Evolutionary conservation across 2,797 vertebrate genomes (phyloP).

Genomic region (Premnoplex brunnescens): DNA sequence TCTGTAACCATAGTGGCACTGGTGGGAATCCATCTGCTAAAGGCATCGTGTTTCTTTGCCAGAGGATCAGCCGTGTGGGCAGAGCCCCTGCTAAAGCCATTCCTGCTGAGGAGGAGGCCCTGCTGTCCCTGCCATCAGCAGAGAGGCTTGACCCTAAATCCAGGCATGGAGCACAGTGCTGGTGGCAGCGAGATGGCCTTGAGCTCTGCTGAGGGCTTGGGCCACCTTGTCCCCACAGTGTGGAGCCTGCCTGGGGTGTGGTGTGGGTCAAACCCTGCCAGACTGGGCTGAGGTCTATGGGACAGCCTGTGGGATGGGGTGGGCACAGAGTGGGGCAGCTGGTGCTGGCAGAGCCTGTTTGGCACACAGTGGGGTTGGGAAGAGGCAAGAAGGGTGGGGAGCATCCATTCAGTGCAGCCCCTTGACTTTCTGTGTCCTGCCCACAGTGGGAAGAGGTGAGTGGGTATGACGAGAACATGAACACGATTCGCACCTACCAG

Average conservation of each 20-base stretch:
- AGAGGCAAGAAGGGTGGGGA: not conserved
- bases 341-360: not conserved
- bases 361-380: accelerated
- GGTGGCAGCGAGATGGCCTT: accelerated
- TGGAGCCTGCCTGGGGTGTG: accelerated
- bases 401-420: accelerated
- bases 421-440: conserved; percentile 35
- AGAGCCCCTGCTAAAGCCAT: not conserved
- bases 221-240: not conserved
- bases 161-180: accelerated
- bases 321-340: not conserved
- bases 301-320: not conserved
- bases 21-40: not conserved
- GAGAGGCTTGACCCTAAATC: not conserved
- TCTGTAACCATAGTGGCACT: not conserved
- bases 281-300: not conserved
- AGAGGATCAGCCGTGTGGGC: not conserved
- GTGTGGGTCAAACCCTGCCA: not conserved
- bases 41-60: not conserved
- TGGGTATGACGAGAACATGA: conserved; percentile 96
- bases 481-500: conserved; percentile 96
- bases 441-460: conserved; percentile 97
- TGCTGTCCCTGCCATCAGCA: not conserved
- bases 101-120: not conserved
- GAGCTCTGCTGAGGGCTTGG: not conserved